Conservation (phyloP, 2,797 vertebrate genomes). For the Mus spretus region DNA sequence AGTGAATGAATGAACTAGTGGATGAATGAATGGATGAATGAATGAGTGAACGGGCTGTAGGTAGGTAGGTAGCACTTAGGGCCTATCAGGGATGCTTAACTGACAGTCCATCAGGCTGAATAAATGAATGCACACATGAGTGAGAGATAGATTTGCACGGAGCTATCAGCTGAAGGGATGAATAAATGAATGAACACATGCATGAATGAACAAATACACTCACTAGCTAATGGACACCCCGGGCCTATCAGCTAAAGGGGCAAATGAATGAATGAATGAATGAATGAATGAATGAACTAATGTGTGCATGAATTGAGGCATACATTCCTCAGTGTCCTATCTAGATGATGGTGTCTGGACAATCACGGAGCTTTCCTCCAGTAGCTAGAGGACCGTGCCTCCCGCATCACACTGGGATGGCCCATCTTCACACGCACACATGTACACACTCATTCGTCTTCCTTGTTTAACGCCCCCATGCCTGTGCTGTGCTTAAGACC, state of each 20-base stretch:
- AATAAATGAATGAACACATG: accelerated
- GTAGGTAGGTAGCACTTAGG: not conserved
- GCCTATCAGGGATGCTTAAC: not conserved
- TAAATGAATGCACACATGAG: not conserved
- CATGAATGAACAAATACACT: not conserved
- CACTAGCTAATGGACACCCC: not conserved
- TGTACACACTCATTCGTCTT: not conserved
- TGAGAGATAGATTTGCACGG: not conserved
- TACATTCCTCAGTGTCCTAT: not conserved
- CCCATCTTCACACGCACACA: not conserved
- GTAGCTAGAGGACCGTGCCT: not conserved
- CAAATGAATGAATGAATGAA: not conserved
- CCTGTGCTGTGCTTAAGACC: not conserved
- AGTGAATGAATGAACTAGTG: not conserved
- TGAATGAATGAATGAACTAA: not conserved
- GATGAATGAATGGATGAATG: not conserved
- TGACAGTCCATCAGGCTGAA: not conserved
- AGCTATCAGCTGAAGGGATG: not conserved
- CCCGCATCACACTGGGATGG: not conserved
- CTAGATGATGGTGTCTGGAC: not conserved
- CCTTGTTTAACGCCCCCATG: not conserved
- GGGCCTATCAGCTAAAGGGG: not conserved
- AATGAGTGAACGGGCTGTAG: not conserved
- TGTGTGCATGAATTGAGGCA: no score
- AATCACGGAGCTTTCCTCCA: not conserved